Percentiles rank a stretch among this genome's conserved stretches.
Conservation (phyloP, 2,888 invertebrate genomes). For the Blera fallax region DNA sequence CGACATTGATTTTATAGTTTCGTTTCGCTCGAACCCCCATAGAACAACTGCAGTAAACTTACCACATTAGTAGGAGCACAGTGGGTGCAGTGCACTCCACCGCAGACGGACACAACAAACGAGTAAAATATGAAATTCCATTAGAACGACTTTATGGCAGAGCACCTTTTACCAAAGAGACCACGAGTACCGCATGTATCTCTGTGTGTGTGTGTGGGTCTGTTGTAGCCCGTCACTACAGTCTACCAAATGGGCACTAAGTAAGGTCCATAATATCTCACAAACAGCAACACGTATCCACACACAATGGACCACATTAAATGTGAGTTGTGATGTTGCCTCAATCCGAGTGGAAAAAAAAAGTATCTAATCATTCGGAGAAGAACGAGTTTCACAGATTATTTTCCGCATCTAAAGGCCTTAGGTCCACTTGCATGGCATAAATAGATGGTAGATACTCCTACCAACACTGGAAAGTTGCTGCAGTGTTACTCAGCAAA, state of each 20-base stretch:
- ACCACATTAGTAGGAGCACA: conserved; percentile 61
- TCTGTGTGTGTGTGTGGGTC: neutral
- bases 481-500: conserved; percentile 17
- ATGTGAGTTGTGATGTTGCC: conserved; percentile 64
- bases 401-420: conserved; percentile 58
- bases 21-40: conserved; percentile 28
- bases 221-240: conserved; percentile 3
- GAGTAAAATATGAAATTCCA: conserved; percentile 69
- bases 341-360: conserved; percentile 36
- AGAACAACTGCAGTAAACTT: conserved; percentile 44
- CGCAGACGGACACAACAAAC: conserved; percentile 46
- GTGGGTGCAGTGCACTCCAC: conserved; percentile 63
- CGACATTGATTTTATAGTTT: conserved; percentile 55
- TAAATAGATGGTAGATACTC: conserved; percentile 12
- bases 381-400: conserved; percentile 58
- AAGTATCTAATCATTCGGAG: conserved; percentile 46
- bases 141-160: conserved; percentile 68
- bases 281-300: conserved; percentile 51
- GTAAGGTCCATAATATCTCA: conserved; percentile 22
- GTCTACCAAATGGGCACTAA: neutral
- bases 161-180: conserved; percentile 50
- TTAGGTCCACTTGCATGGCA: conserved; percentile 5
- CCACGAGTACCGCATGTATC: too few relatives aligned
- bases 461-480: conserved; percentile 18
- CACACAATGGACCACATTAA: conserved; percentile 64